A percentile compares a stretch with the other conserved stretches of the same genome.
These are phyloP conservation scores for Cataglyphis hispanica DNA, from an alignment of 1,140 invertebrate genomes.

Conservation along the genomic window DNA sequence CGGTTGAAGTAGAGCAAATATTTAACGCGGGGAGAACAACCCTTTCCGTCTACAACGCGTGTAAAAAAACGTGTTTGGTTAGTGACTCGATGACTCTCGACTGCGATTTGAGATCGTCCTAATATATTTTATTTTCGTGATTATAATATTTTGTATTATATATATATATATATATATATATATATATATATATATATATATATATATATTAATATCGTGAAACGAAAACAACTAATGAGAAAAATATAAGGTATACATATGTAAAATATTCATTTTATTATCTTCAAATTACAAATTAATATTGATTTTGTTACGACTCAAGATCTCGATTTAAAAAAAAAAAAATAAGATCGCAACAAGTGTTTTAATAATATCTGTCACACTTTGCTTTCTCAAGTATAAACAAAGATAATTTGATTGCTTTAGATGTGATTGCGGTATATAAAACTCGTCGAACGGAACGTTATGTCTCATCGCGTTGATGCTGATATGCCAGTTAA, in stretches of 20 bases:
- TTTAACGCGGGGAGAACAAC: conserved; percentile 77
- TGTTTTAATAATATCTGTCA: background rate
- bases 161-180: too few relatives aligned
- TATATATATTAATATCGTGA: background rate
- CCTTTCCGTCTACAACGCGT: conserved; percentile 47
- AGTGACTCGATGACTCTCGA: conserved; percentile 23
- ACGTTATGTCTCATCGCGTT: background rate
- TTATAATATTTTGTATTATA: background rate
- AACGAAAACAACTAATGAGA: background rate
- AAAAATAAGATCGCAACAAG: conserved; percentile 29
- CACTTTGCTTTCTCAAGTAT: background rate
- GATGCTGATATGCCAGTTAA: conserved; percentile 19
- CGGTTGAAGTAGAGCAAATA: conserved; percentile 80
- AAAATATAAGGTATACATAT: background rate
- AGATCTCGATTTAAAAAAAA: background rate
- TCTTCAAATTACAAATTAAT: background rate
- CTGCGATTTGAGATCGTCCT: conserved; percentile 15
- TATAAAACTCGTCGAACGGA: background rate
- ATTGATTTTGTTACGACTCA: background rate
- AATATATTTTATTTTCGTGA: conserved; percentile 18
- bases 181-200: too few relatives aligned
- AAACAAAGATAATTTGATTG: conserved; percentile 12
- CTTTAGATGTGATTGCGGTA: background rate
- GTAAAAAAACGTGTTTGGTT: conserved; percentile 61
- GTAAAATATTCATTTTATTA: background rate